phyloP scores from a whole-genome alignment of 2,797 vertebrate genomes.

The Mallotus villosus region DNA sequence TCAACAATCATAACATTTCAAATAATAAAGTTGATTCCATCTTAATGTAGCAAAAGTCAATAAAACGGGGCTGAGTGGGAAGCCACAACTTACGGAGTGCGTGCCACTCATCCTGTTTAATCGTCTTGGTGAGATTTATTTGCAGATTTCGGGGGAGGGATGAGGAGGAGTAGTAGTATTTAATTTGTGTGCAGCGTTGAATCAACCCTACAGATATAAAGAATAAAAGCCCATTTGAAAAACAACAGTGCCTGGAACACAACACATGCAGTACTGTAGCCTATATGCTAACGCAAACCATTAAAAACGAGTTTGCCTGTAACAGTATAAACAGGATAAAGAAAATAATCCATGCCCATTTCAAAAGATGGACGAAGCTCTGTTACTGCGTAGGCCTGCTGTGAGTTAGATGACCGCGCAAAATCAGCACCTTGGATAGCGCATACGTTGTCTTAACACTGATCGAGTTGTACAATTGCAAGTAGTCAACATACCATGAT shows the following conservation, averaged over 20 bases:
- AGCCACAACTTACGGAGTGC: conserved; percentile 85
- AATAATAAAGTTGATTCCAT: not conserved
- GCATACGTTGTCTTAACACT: conserved; percentile 33
- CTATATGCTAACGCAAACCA: not conserved
- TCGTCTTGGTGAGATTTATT: conserved; percentile 88
- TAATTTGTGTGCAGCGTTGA: conserved; percentile 85
- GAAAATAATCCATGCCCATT: not conserved
- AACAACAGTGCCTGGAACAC: not conserved
- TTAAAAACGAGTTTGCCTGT: not conserved
- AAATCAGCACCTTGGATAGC: conserved; percentile 78
- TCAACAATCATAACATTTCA: not conserved
- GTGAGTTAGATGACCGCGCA: conserved; percentile 47
- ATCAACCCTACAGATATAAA: conserved; percentile 81
- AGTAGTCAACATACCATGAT: not conserved
- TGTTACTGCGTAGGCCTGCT: conserved; percentile 56
- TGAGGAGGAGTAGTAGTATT: conserved; percentile 92
- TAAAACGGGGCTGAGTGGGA: not conserved
- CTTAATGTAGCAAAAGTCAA: not conserved
- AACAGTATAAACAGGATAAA: not conserved
- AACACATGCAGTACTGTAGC: not conserved
- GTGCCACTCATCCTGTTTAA: conserved; percentile 92
- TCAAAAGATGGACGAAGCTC: conserved; percentile 36
- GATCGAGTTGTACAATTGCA: not conserved
- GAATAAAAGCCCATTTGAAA: not conserved
- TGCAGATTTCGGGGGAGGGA: conserved; percentile 86